Evolutionary conservation across 2,888 invertebrate genomes (phyloP).

Genomic region (Thymelicus acteon): DNA sequence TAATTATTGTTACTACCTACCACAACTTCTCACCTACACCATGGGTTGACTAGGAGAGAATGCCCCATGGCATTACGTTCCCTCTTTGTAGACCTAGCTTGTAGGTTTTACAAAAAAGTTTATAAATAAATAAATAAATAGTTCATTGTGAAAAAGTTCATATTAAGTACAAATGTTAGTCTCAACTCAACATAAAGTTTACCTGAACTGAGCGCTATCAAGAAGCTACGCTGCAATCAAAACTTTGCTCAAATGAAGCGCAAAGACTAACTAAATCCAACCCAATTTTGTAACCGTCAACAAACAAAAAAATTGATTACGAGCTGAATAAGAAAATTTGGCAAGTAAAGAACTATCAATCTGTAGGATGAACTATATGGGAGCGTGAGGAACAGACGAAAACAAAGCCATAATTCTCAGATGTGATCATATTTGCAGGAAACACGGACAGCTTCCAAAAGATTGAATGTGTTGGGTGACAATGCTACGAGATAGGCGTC

Average conservation of each 20-base stretch:
- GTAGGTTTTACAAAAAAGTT: too few species aligned
- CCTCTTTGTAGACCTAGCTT: too few species aligned
- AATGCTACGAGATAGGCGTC: slow-evolving; percentile 33
- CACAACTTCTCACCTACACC: too few species aligned
- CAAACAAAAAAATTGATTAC: slow-evolving; percentile 29
- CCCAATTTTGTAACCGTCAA: not conserved
- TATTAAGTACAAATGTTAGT: not conserved
- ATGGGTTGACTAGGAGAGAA: too few species aligned
- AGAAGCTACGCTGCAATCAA: slow-evolving; percentile 9
- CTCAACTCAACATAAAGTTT: not conserved
- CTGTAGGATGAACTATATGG: slow-evolving; percentile 43
- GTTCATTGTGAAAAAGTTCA: not conserved
- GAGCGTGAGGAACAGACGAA: slow-evolving; percentile 51
- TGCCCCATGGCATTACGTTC: too few species aligned
- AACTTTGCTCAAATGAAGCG: not conserved
- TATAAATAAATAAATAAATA: not conserved
- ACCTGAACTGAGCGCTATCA: not conserved
- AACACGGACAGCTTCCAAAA: slow-evolving; percentile 39
- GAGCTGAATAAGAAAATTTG: slow-evolving; percentile 22
- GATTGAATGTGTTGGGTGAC: slow-evolving; percentile 40
- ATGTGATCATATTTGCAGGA: slow-evolving; percentile 52
- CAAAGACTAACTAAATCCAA: slow-evolving; percentile 6
- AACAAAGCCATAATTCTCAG: slow-evolving; percentile 68
- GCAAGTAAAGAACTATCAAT: slow-evolving; percentile 40
- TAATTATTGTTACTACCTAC: too few species aligned